These are phyloP conservation scores for Acridotheres tristis DNA, from an alignment of 2,797 vertebrate genomes.

Conservation along the genomic window DNA sequence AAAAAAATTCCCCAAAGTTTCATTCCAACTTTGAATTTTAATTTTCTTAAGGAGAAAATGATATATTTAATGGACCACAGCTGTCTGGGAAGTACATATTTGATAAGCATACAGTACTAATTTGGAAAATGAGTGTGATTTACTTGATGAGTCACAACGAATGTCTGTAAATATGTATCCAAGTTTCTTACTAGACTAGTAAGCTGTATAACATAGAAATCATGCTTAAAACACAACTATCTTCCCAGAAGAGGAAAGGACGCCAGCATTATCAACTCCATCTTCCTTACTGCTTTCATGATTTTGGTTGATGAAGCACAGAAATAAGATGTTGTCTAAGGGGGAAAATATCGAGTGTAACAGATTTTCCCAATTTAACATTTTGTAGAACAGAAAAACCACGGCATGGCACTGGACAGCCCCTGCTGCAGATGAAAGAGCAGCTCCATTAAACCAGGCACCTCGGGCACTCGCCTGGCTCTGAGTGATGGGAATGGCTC, in stretches of 20 bases:
- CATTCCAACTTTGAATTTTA: constrained; percentile 49
- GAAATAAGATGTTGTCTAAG: background rate
- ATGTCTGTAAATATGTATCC: constrained; percentile 46
- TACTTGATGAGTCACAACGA: constrained; percentile 66
- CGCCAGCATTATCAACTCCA: background rate
- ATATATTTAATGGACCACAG: constrained; percentile 52
- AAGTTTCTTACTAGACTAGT: background rate
- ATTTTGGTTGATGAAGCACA: background rate
- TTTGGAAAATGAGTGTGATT: constrained; percentile 67
- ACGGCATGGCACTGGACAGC: background rate
- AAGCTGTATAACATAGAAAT: background rate
- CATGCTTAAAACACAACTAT: background rate
- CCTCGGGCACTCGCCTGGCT: background rate
- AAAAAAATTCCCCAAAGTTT: background rate
- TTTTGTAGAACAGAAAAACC: background rate
- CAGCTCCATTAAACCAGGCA: background rate
- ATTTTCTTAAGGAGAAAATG: constrained; percentile 68
- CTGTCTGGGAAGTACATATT: constrained; percentile 53
- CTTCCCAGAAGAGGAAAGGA: background rate
- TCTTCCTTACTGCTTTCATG: background rate
- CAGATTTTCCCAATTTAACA: background rate
- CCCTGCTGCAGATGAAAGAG: background rate
- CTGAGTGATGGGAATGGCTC: rapidly evolving
- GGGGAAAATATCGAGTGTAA: background rate
- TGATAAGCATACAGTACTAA: constrained; percentile 27